Evolutionary conservation across 2,888 invertebrate genomes (phyloP).

Genomic region (Melinaea menophilus): DNA sequence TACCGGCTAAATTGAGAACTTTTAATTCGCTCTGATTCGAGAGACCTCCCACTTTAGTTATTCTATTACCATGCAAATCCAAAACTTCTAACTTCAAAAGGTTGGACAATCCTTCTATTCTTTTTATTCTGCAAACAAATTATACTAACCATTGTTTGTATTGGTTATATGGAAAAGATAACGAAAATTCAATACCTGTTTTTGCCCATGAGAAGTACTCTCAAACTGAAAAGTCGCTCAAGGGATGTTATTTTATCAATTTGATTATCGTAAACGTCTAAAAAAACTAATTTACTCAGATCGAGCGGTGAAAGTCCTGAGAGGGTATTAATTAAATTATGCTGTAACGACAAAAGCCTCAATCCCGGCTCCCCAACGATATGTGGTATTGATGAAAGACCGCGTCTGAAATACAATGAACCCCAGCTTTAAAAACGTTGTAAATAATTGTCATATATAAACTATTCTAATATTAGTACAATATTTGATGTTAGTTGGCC

Average conservation of each 20-base stretch:
- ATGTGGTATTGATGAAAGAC: constrained; percentile 88
- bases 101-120: constrained; percentile 85
- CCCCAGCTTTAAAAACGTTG: neutral
- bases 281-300: constrained; percentile 89
- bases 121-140: constrained; percentile 80
- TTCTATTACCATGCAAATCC: constrained; percentile 95
- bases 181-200: constrained; percentile 75
- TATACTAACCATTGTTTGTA: neutral
- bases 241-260: constrained; percentile 90
- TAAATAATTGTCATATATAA: neutral
- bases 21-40: constrained; percentile 85
- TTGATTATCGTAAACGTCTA: constrained; percentile 97
- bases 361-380: constrained; percentile 89
- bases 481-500: constrained; percentile 1
- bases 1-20: constrained; percentile 95
- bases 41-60: constrained; percentile 84
- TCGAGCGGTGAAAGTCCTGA: constrained; percentile 77
- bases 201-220: constrained; percentile 94
- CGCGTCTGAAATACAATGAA: constrained; percentile 74
- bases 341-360: constrained; percentile 92
- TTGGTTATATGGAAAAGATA: neutral
- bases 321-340: constrained; percentile 90
- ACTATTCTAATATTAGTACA: neutral
- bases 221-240: constrained; percentile 85
- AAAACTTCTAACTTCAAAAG: constrained; percentile 90